Percentiles rank a stretch among this genome's conserved stretches.
Evolutionary conservation across 2,113 vertebrate genomes (phyloP).

Genomic region (Menidia beryllina): DNA sequence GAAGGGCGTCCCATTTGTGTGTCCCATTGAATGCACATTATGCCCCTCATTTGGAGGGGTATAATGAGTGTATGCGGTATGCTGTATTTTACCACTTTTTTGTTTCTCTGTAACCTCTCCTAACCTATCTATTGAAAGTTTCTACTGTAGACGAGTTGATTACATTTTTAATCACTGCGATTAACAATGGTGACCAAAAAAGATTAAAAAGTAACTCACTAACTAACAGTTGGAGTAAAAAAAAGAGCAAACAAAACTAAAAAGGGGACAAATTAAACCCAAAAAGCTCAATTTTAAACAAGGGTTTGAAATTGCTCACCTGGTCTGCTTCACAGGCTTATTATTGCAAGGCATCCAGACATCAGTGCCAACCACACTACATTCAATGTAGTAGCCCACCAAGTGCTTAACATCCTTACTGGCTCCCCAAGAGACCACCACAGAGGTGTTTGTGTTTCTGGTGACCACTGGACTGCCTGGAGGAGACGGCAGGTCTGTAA

Average conservation of each 20-base stretch:
- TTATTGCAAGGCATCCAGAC: constrained; percentile 96
- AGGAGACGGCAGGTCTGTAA: constrained; percentile 89
- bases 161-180: too few relatives aligned
- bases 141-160: too few relatives aligned
- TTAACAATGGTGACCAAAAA: too few relatives aligned
- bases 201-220: too few relatives aligned
- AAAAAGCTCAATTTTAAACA: not conserved
- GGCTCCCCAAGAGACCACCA: constrained; percentile 89
- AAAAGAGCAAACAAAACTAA: not conserved
- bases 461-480: constrained; percentile 86
- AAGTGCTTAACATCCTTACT: constrained; percentile 88
- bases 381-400: constrained; percentile 95
- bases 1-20: too few relatives aligned
- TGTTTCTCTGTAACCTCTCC: too few relatives aligned
- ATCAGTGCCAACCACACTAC: constrained; percentile 87
- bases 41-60: too few relatives aligned
- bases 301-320: constrained; percentile 74
- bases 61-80: too few relatives aligned
- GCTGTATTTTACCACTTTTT: too few relatives aligned
- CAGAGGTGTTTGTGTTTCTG: constrained; percentile 92
- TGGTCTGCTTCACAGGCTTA: constrained; percentile 92
- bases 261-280: not conserved
- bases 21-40: too few relatives aligned
- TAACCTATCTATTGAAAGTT: too few relatives aligned
- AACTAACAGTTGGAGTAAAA: too few relatives aligned